Evolutionary conservation across 2,797 vertebrate species (phyloP).

Genomic region (Strix occidentalis): DNA sequence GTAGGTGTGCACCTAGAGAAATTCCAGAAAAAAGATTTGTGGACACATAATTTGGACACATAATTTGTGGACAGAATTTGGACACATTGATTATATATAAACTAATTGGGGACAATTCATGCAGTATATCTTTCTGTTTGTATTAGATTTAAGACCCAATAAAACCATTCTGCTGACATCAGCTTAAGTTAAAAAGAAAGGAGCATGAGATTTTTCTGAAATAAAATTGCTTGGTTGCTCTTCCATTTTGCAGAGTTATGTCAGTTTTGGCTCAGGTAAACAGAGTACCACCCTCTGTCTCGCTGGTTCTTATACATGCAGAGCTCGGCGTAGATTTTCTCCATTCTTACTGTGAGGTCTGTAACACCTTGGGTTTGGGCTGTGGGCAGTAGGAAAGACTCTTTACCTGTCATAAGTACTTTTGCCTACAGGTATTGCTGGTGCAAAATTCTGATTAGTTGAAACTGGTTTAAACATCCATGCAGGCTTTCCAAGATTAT

Average conservation of each 20-base stretch:
- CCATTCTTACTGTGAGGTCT: not conserved
- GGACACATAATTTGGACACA: not conserved
- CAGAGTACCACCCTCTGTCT: not conserved
- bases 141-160: not conserved
- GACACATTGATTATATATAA: not conserved
- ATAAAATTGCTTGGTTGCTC: not conserved
- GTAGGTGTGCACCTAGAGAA: not conserved
- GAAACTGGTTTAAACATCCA: not conserved
- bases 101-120: not conserved
- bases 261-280: not conserved
- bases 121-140: not conserved
- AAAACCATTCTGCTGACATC: not conserved
- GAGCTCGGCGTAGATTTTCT: not conserved
- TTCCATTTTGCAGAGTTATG: not conserved
- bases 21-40: not conserved
- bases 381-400: not conserved
- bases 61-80: not conserved
- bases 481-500: not conserved
- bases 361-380: not conserved
- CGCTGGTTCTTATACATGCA: not conserved
- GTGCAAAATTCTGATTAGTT: not conserved
- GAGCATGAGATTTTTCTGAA: not conserved
- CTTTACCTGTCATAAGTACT: not conserved
- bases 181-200: not conserved
- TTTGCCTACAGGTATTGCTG: not conserved